Evolutionary conservation across 2,797 vertebrate genomes (phyloP).

Genomic region (Melopsittacus undulatus): DNA sequence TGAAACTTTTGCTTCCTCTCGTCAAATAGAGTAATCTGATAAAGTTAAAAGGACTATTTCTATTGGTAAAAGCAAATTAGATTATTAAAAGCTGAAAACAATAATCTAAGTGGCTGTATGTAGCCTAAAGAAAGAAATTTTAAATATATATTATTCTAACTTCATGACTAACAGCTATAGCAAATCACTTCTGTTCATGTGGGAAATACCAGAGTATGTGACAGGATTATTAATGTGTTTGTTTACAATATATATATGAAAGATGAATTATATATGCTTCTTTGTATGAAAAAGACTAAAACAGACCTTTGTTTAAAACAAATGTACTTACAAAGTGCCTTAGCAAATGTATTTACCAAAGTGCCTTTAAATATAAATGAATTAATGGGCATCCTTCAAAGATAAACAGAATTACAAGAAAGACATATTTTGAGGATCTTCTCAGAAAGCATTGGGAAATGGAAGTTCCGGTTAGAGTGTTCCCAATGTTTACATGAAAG

Average conservation of each 20-base stretch:
- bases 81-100: not conserved
- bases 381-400: not conserved
- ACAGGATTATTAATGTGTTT: slow-evolving; percentile 10
- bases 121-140: not conserved
- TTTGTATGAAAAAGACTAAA: not conserved
- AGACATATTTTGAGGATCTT: not conserved
- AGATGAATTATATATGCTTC: not conserved
- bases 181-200: not conserved
- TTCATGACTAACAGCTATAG: not conserved
- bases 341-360: not conserved
- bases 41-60: not conserved
- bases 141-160: not conserved
- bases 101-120: not conserved
- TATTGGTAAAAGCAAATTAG: not conserved
- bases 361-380: slow-evolving; percentile 14
- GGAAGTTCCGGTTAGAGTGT: not conserved
- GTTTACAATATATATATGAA: not conserved
- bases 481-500: not conserved
- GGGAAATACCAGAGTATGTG: not conserved
- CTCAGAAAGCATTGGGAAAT: not conserved
- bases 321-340: not conserved
- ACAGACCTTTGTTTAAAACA: not conserved
- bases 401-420: not conserved
- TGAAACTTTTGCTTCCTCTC: not conserved
- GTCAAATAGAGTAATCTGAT: not conserved